Evolutionary conservation across 2,113 vertebrate genomes (phyloP).

Genomic region (Ciconia boyciana): DNA sequence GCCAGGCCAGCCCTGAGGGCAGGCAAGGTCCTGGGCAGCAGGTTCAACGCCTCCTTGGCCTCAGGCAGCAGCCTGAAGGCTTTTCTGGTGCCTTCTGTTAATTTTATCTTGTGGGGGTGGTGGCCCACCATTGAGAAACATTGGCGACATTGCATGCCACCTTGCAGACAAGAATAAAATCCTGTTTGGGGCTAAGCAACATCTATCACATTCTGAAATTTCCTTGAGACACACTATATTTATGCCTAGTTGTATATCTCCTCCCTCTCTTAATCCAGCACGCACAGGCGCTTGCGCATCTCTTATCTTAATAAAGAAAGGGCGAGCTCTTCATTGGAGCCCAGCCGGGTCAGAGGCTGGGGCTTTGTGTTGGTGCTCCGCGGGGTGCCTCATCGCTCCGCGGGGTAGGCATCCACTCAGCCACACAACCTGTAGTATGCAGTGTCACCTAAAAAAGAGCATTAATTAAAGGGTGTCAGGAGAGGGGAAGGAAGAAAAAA

Average conservation of each 20-base stretch:
- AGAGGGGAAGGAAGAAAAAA: background rate
- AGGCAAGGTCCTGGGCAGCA: background rate
- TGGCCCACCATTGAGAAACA: background rate
- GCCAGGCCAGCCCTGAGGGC: background rate
- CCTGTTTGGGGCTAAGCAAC: background rate
- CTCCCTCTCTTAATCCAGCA: background rate
- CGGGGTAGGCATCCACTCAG: conserved; percentile 55
- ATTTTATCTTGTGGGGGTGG: background rate
- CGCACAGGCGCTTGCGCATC: background rate
- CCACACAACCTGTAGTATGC: conserved; percentile 27
- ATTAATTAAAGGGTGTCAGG: conserved; percentile 74
- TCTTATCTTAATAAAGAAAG: conserved; percentile 49
- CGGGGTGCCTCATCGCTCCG: conserved; percentile 32
- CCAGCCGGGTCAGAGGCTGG: conserved; percentile 44
- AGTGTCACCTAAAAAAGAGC: conserved; percentile 18
- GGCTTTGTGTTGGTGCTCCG: conserved; percentile 61
- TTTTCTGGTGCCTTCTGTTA: background rate
- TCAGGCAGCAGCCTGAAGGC: background rate
- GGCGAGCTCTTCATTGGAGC: conserved; percentile 57
- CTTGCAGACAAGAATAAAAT: background rate
- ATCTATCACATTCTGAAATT: background rate
- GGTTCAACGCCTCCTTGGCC: background rate
- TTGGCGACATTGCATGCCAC: accelerated
- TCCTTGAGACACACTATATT: background rate
- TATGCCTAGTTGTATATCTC: background rate